Evolutionary conservation across 2,888 invertebrate genomes (phyloP).

Genomic region (Napeogenes sylphis): DNA sequence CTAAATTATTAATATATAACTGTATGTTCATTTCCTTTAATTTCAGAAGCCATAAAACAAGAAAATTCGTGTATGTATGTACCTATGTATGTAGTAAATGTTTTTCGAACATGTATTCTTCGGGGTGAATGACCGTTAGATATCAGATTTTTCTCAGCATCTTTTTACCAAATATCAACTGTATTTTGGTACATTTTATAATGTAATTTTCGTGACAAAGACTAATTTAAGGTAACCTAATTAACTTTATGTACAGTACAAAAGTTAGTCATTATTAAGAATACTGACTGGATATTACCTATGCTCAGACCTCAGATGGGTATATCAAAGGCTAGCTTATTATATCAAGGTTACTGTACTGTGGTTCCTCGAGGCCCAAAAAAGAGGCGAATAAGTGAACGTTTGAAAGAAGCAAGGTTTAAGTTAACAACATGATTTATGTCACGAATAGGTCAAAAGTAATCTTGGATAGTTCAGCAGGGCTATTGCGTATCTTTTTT

Average conservation of each 20-base stretch:
- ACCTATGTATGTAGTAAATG: neutral
- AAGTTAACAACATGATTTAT: conserved; percentile 12
- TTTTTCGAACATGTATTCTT: neutral
- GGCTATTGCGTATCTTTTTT: too few relatives aligned
- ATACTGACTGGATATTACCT: conserved; percentile 16
- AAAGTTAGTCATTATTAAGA: too few relatives aligned
- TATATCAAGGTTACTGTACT: conserved; percentile 21
- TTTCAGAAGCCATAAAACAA: neutral
- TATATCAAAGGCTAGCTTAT: conserved; percentile 26
- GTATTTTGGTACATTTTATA: too few relatives aligned
- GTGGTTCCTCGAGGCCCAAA: conserved; percentile 18
- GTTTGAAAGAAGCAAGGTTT: conserved; percentile 21
- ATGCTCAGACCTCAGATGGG: conserved; percentile 14
- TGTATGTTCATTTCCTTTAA: neutral
- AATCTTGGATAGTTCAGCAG: neutral
- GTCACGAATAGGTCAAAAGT: neutral
- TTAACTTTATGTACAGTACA: too few relatives aligned
- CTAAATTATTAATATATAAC: too few relatives aligned
- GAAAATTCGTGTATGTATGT: neutral
- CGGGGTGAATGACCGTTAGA: neutral
- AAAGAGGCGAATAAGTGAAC: conserved; percentile 22
- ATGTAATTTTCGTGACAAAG: too few relatives aligned
- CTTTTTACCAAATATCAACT: neutral
- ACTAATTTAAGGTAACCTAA: too few relatives aligned
- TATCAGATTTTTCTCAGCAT: neutral